Evolutionary conservation across 2,888 invertebrate genomes (phyloP).

Genomic region (Cephus pygmeus): DNA sequence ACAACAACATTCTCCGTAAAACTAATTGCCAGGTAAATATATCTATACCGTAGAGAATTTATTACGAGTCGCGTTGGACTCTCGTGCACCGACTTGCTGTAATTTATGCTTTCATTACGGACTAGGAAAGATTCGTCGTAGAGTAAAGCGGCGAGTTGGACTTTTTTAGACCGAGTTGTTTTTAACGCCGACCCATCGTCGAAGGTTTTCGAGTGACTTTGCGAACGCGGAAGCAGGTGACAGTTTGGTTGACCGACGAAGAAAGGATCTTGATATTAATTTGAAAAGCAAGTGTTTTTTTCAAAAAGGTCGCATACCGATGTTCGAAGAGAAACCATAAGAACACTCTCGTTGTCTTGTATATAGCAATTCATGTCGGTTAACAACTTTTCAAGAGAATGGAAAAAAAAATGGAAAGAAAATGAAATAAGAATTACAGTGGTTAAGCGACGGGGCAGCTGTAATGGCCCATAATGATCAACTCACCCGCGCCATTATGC

Average conservation of each 20-base stretch:
- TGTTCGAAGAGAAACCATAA: background rate
- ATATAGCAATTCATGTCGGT: slow-evolving; percentile 29
- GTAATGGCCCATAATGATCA: slow-evolving; percentile 52
- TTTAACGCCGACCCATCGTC: background rate
- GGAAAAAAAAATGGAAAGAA: slow-evolving; percentile 44
- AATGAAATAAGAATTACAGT: slow-evolving; percentile 60
- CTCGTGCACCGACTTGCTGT: slow-evolving; percentile 30
- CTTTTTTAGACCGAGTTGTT: background rate
- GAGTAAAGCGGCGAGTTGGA: background rate
- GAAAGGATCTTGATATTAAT: background rate
- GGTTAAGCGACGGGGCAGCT: slow-evolving; percentile 46
- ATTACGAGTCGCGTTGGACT: slow-evolving; percentile 32
- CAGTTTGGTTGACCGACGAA: background rate
- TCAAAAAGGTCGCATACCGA: background rate
- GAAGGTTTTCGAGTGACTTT: background rate
- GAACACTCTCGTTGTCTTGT: slow-evolving; percentile 23
- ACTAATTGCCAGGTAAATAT: slow-evolving; percentile 64
- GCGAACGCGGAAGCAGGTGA: background rate
- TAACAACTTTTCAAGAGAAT: slow-evolving; percentile 38
- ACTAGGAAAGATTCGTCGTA: slow-evolving; percentile 44
- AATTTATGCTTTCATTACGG: slow-evolving; percentile 55
- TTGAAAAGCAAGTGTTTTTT: background rate
- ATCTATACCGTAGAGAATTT: slow-evolving; percentile 42
- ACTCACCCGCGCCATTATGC: slow-evolving; percentile 30
- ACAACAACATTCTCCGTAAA: slow-evolving; percentile 64